Evolutionary conservation across 2,888 invertebrate genomes (phyloP).

Genomic region (Heliconius ethilla): DNA sequence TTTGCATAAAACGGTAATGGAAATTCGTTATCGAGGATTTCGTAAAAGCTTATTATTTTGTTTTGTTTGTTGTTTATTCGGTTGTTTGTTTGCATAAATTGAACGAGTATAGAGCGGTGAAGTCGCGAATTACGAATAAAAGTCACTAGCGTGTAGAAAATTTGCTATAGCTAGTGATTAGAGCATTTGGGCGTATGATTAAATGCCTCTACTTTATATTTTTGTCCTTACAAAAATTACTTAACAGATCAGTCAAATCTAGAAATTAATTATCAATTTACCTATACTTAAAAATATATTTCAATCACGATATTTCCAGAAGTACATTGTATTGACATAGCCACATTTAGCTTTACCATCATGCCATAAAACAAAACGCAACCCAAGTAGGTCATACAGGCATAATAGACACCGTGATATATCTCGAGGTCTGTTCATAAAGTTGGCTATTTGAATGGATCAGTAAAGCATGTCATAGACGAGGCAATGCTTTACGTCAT

Average conservation of each 20-base stretch:
- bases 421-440: conserved; percentile 25
- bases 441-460: conserved; percentile 38
- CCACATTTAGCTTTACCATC: not conserved
- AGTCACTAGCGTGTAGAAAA: not conserved
- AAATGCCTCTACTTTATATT: not conserved
- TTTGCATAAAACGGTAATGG: conserved; percentile 33
- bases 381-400: conserved; percentile 23
- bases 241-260: not conserved
- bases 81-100: not conserved
- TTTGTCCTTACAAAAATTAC: not conserved
- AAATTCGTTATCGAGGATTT: conserved; percentile 11
- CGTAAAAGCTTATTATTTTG: conserved; percentile 15
- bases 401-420: conserved; percentile 20
- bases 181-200: not conserved
- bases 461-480: conserved; percentile 32
- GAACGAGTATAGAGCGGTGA: not conserved
- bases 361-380: conserved; percentile 14
- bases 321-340: not conserved
- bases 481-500: conserved; percentile 37
- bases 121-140: not conserved
- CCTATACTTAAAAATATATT: not conserved
- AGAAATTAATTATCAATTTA: not conserved
- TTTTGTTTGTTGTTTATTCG: conserved; percentile 8
- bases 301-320: not conserved
- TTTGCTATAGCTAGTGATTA: not conserved